phyloP scores from a whole-genome alignment of 92 coral and sea anemone species.

The Anthopleura xanthogrammica region DNA sequence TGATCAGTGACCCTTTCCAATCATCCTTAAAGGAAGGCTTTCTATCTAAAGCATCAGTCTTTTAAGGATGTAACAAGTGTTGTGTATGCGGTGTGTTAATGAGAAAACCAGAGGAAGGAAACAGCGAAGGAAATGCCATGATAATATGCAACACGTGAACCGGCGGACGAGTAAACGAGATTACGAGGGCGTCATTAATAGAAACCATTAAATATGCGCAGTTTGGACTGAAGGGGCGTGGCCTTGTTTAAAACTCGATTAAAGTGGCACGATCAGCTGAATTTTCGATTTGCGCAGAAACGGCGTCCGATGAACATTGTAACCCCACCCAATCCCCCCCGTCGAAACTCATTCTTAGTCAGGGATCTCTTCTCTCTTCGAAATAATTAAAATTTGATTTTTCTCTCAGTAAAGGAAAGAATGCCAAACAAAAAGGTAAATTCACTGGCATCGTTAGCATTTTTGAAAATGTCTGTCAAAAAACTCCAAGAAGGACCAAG shows the following conservation, averaged over 20 bases:
- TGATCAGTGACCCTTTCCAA: no score
- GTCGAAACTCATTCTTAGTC: no score
- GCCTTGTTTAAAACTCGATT: neutral
- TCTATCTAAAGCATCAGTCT: neutral
- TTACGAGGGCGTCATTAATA: neutral
- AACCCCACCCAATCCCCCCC: no score
- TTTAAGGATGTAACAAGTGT: neutral
- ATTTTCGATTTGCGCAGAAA: neutral
- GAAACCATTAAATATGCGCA: neutral
- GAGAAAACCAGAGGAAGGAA: constrained; percentile 7
- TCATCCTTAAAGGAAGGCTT: no score
- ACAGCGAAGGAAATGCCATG: constrained; percentile 21
- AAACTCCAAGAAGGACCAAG: no score
- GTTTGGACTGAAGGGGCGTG: neutral
- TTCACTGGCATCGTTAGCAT: no score
- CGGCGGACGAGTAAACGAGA: neutral
- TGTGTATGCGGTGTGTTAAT: neutral
- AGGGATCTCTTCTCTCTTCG: no score
- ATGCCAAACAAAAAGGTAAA: no score
- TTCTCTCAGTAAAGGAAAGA: no score
- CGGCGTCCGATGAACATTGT: neutral
- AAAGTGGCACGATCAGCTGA: no score
- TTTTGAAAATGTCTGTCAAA: no score
- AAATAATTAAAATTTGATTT: no score
- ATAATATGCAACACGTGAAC: constrained; percentile 12